Percentiles rank a stretch among this genome's conserved stretches.
phyloP scores from a whole-genome alignment of 2,888 invertebrate genomes.

The Pyrgus malvae region DNA sequence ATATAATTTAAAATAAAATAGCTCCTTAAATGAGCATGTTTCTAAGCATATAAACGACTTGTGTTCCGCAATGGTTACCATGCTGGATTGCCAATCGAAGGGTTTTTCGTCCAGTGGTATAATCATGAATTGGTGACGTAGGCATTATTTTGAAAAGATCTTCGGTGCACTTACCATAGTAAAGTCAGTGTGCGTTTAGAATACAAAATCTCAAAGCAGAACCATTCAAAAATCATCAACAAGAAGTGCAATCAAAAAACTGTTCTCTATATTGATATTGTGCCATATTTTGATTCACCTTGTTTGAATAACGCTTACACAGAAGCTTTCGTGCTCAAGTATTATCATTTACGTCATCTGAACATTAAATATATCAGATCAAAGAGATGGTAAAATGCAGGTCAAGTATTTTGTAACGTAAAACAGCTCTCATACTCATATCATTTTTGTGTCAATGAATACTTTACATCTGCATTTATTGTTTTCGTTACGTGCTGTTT shows the following conservation, averaged over 20 bases:
- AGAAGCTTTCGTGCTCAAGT: not conserved
- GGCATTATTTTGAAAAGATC: no score
- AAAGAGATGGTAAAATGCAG: conserved; percentile 8
- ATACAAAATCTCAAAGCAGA: no score
- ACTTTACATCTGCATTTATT: not conserved
- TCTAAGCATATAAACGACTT: not conserved
- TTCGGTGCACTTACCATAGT: no score
- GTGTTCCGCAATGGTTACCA: no score
- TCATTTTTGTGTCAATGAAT: not conserved
- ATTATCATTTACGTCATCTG: conserved; percentile 7
- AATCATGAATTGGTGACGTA: no score
- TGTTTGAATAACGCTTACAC: not conserved
- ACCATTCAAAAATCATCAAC: no score
- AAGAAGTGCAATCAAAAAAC: no score
- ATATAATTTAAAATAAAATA: conserved; percentile 15
- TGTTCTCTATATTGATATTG: no score
- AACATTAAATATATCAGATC: conserved; percentile 1
- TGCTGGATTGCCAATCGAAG: no score
- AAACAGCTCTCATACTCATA: not conserved
- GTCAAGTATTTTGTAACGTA: conserved; percentile 1
- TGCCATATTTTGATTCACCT: no score
- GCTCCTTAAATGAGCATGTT: not conserved
- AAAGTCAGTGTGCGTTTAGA: no score
- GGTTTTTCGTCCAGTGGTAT: no score
- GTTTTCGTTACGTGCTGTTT: not conserved